A percentile compares a stretch with the other conserved stretches of the same genome.
phyloP scores from a whole-genome alignment of 2,113 vertebrate genomes.

The Tor tambroides region DNA sequence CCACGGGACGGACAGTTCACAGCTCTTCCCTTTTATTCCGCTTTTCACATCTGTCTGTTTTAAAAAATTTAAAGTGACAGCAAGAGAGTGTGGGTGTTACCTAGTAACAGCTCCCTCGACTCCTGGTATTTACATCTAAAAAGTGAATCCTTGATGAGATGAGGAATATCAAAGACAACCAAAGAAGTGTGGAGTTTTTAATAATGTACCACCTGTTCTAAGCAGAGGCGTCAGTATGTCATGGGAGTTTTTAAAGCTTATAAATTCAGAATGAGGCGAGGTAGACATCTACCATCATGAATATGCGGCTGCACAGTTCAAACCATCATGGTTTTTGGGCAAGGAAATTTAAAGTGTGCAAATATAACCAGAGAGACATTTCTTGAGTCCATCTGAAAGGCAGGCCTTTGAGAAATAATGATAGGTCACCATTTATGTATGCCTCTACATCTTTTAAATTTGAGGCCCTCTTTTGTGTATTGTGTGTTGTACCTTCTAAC shows the following conservation, averaged over 20 bases:
- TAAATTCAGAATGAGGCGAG: conserved; percentile 55
- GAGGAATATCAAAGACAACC: conserved; percentile 89
- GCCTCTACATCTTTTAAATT: conserved; percentile 27
- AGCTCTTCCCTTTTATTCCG: conserved; percentile 4
- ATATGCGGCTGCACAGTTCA: conserved; percentile 39
- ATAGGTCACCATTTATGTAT: conserved; percentile 38
- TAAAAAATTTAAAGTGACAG: conserved; percentile 84
- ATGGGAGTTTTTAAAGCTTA: conserved; percentile 47
- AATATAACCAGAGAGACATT: conserved; percentile 35
- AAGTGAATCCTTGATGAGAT: conserved; percentile 94
- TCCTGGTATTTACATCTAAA: conserved; percentile 91
- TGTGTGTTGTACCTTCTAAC: conserved; percentile 23
- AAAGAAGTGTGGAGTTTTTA: conserved; percentile 86
- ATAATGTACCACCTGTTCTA: conserved; percentile 80
- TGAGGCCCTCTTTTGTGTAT: neutral
- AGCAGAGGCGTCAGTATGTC: conserved; percentile 46
- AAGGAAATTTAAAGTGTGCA: conserved; percentile 44
- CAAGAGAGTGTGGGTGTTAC: conserved; percentile 80
- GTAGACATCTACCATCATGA: conserved; percentile 53
- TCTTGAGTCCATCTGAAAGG: conserved; percentile 30
- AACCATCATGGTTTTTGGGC: conserved; percentile 36
- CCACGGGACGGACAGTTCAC: neutral
- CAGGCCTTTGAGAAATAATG: conserved; percentile 33
- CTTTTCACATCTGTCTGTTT: conserved; percentile 43
- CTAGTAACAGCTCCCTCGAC: conserved; percentile 90